Conservation (phyloP, 2,888 invertebrate species). For the Glyphotaelius pellucidus region DNA sequence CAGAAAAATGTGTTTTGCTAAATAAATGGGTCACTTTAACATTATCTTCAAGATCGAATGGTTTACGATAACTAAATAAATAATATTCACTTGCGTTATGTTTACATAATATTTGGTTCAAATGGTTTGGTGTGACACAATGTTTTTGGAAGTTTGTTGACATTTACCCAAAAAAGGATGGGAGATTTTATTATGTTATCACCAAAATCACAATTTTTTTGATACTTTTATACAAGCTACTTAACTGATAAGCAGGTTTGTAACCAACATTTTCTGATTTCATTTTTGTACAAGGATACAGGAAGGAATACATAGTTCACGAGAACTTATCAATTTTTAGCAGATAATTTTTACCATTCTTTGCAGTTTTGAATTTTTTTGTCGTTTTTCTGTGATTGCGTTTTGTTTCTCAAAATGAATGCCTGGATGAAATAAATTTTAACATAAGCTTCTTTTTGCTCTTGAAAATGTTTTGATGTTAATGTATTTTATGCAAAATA, state of each 20-base stretch:
- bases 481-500: neutral
- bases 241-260: neutral
- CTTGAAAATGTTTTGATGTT: neutral
- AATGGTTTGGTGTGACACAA: constrained; percentile 11
- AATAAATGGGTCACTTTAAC: neutral
- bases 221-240: neutral
- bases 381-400: neutral
- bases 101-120: constrained; percentile 2
- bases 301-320: neutral
- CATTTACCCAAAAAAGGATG: neutral
- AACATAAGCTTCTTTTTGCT: neutral
- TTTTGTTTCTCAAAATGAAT: neutral
- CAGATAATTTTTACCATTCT: neutral
- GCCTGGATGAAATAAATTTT: neutral
- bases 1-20: constrained; percentile 11
- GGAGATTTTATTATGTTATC: neutral
- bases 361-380: neutral
- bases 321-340: neutral
- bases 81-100: constrained; percentile 4
- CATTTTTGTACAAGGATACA: neutral
- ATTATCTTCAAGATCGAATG: neutral
- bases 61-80: constrained; percentile 18
- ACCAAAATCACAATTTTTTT: neutral
- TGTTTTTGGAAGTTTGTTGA: neutral
- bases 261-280: neutral